phyloP scores from a whole-genome alignment of 2,888 invertebrate species.

The Eristalis pertinax region DNA sequence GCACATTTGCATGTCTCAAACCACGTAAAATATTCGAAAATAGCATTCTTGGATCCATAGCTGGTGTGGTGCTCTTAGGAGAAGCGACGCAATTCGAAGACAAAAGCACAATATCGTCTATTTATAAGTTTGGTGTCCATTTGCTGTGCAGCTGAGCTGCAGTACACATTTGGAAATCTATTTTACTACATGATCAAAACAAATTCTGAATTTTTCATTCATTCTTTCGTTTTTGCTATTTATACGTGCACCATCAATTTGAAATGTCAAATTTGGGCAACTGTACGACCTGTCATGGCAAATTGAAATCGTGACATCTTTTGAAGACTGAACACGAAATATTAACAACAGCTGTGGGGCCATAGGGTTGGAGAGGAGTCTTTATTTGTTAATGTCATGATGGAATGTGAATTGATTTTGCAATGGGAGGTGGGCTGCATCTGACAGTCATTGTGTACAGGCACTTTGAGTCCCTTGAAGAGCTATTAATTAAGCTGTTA shows the following conservation, averaged over 20 bases:
- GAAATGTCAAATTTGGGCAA: background rate
- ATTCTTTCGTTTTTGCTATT: background rate
- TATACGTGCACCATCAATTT: background rate
- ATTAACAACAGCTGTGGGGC: background rate
- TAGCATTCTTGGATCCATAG: background rate
- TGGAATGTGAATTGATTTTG: background rate
- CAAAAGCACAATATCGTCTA: slow-evolving; percentile 18
- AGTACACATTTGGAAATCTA: background rate
- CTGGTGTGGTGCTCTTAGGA: background rate
- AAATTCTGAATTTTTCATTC: background rate
- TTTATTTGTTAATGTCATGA: background rate
- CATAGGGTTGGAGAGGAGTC: background rate
- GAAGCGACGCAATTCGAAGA: slow-evolving; percentile 1
- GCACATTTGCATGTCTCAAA: background rate
- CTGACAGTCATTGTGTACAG: background rate
- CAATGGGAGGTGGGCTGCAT: background rate
- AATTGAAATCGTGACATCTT: background rate
- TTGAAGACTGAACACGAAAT: background rate
- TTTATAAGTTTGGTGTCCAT: slow-evolving; percentile 26
- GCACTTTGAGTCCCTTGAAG: too few relatives aligned
- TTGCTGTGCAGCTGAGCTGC: slow-evolving; percentile 6
- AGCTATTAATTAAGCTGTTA: too few relatives aligned
- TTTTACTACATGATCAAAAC: background rate
- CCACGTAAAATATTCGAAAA: background rate
- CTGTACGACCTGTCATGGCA: background rate